These are phyloP conservation scores for Cremastinae sp. DNA, from an alignment of 2,888 invertebrate species.

Conservation along the genomic window DNA sequence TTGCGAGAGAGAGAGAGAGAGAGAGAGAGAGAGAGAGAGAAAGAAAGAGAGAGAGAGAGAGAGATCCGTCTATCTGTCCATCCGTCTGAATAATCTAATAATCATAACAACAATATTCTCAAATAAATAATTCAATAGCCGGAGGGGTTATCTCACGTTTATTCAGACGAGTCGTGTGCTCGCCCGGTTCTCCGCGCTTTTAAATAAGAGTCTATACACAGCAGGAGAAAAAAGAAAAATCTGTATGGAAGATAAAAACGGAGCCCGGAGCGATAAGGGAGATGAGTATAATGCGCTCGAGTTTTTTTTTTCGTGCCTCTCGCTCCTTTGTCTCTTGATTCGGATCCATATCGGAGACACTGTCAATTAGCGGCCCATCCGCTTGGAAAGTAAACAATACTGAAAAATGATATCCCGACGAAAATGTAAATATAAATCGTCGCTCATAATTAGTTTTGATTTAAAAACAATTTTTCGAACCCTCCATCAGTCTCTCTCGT, in stretches of 20 bases:
- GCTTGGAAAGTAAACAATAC: constrained; percentile 51
- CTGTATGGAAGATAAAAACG: constrained; percentile 12
- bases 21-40: constrained; percentile 26
- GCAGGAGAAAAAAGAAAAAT: constrained; percentile 20
- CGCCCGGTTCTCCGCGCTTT: constrained; percentile 3
- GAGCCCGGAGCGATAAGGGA: constrained; percentile 19
- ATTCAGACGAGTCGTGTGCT: constrained; percentile 19
- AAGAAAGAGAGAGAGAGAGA: constrained; percentile 13
- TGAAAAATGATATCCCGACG: not conserved
- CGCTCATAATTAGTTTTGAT: no score
- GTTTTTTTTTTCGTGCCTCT: constrained; percentile 21
- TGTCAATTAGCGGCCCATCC: constrained; percentile 68
- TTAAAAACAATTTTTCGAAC: no score
- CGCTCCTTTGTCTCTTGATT: constrained; percentile 42
- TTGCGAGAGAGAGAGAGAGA: not conserved
- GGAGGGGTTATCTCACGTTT: constrained; percentile 13
- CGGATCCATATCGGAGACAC: constrained; percentile 59
- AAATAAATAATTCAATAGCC: constrained; percentile 49
- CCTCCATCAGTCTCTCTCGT: no score
- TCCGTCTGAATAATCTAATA: constrained; percentile 39
- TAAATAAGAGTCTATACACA: constrained; percentile 14
- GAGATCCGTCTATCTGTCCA: constrained; percentile 46
- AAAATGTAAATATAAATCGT: not conserved
- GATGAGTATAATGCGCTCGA: not conserved
- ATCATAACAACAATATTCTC: constrained; percentile 34